A percentile compares a stretch with the other conserved stretches of the same genome.
These are phyloP conservation scores for Peromyscus nudipes DNA, from an alignment of 2,797 vertebrate genomes.

Conservation along the genomic window DNA sequence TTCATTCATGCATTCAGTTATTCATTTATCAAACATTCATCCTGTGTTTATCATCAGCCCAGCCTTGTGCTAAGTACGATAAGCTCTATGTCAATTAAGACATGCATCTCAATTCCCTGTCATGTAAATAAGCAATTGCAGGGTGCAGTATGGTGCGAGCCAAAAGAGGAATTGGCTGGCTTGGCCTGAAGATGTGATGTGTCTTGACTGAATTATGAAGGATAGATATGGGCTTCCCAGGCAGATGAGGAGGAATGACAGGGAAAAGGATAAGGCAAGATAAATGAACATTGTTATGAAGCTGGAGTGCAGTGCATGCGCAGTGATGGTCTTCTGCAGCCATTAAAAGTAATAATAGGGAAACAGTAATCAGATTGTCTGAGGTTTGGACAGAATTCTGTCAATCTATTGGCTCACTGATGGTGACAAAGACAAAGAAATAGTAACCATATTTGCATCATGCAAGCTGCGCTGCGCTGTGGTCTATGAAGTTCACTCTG, in stretches of 20 bases:
- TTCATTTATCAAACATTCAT: neutral
- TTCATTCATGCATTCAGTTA: neutral
- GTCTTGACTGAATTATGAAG: neutral
- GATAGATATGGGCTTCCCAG: neutral
- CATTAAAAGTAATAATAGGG: neutral
- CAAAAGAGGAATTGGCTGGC: neutral
- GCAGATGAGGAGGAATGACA: neutral
- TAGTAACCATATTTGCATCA: neutral
- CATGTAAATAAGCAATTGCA: neutral
- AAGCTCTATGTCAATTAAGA: conserved; percentile 5
- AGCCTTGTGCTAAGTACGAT: neutral
- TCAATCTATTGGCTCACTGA: neutral
- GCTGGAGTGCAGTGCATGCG: too few relatives aligned
- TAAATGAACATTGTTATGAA: neutral
- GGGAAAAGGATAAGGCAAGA: neutral
- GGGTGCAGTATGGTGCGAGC: neutral
- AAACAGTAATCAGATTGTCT: neutral
- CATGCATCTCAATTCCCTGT: neutral
- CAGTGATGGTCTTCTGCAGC: neutral
- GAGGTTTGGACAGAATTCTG: neutral
- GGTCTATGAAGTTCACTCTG: neutral
- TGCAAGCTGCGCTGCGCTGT: neutral
- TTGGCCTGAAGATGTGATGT: neutral
- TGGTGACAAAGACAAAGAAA: neutral
- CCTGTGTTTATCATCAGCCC: neutral